These are phyloP conservation scores for Orthosia cruda DNA, from an alignment of 2,888 invertebrate genomes.

Conservation along the genomic window DNA sequence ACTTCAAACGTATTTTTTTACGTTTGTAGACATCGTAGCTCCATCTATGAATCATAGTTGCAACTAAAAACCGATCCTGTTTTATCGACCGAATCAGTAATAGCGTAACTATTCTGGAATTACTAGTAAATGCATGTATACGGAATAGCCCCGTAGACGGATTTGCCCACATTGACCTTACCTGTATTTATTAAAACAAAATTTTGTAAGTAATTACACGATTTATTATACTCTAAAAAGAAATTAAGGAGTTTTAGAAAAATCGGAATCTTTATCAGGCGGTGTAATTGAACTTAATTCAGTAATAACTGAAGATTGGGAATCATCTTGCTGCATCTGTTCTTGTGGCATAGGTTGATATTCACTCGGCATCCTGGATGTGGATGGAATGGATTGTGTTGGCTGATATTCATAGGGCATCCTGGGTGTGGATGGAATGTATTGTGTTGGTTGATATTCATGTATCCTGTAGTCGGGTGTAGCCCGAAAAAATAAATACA, in stretches of 20 bases:
- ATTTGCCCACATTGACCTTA: neutral
- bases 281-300: conserved; percentile 63
- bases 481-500: too few relatives aligned
- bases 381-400: conserved; percentile 41
- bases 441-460: conserved; percentile 61
- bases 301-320: conserved; percentile 55
- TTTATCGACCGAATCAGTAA: too few relatives aligned
- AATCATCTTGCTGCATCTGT: conserved; percentile 65
- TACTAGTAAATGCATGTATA: too few relatives aligned
- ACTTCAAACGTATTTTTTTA: too few relatives aligned
- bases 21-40: too few relatives aligned
- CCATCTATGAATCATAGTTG: too few relatives aligned
- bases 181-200: conserved; percentile 64
- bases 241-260: conserved; percentile 67
- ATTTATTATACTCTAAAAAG: conserved; percentile 61
- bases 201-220: conserved; percentile 62
- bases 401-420: conserved; percentile 51
- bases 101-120: too few relatives aligned
- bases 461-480: conserved; percentile 59
- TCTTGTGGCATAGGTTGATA: too few relatives aligned
- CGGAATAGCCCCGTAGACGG: too few relatives aligned
- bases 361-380: conserved; percentile 58
- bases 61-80: too few relatives aligned
- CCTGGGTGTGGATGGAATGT: conserved; percentile 59
- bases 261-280: conserved; percentile 60